Conservation (phyloP, 2,797 vertebrate genomes). For the Sarcoramphus papa region DNA sequence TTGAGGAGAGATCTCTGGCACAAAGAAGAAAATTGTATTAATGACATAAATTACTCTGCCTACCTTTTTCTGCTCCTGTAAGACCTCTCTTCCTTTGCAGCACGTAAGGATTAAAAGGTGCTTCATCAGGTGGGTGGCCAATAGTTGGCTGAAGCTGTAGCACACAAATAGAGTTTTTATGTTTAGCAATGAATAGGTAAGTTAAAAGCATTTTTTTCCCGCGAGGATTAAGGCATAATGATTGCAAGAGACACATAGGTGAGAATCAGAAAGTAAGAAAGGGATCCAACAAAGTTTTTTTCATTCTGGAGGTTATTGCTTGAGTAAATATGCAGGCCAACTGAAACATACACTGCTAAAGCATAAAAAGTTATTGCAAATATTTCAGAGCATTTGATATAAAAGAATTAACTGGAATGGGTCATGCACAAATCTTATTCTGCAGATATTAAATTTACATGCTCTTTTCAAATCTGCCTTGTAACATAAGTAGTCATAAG, state of each 20-base stretch:
- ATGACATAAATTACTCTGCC: background rate
- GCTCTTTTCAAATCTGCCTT: background rate
- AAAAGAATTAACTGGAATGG: background rate
- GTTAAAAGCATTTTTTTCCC: background rate
- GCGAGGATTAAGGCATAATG: background rate
- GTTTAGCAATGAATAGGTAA: background rate
- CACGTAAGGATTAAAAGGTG: constrained; percentile 71
- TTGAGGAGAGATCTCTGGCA: background rate
- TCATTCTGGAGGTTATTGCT: constrained; percentile 5
- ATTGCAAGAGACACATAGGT: background rate
- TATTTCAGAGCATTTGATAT: background rate
- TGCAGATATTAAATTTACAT: background rate
- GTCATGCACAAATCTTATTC: background rate
- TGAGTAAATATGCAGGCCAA: background rate
- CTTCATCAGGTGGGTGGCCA: constrained; percentile 28
- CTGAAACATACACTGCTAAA: background rate
- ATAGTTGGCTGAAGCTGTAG: constrained; percentile 31
- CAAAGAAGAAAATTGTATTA: background rate
- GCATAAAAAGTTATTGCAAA: background rate
- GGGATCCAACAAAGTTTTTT: background rate
- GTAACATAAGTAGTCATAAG: background rate
- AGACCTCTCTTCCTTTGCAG: constrained; percentile 11
- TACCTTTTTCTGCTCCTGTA: constrained; percentile 59
- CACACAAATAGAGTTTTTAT: constrained; percentile 29
- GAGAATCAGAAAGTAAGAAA: background rate